These are phyloP conservation scores for Cyanoramphus novaezelandiae DNA, from an alignment of 2,113 vertebrate species.

Conservation along the genomic window DNA sequence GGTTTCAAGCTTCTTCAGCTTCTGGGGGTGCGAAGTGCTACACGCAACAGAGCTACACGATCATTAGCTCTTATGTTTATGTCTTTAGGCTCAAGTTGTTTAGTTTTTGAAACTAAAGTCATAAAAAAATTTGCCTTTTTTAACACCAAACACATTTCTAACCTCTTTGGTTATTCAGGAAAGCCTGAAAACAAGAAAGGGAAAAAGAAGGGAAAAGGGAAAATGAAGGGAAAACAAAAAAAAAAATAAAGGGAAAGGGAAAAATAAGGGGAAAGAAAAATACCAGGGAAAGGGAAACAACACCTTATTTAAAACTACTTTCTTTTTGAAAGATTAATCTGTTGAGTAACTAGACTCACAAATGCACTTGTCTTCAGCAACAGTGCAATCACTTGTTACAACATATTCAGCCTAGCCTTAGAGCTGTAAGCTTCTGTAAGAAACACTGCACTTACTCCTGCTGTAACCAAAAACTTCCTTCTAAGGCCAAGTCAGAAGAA, in stretches of 20 bases:
- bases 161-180: too few species aligned
- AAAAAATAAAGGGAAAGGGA: neutral
- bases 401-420: neutral
- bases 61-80: rapidly evolving
- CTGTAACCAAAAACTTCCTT: neutral
- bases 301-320: neutral
- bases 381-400: neutral
- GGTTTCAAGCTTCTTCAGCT: neutral
- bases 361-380: neutral
- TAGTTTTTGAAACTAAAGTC: neutral
- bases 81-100: neutral
- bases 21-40: neutral
- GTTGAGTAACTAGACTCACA: neutral
- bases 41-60: neutral
- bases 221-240: neutral
- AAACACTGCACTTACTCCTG: neutral
- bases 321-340: neutral
- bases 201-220: neutral
- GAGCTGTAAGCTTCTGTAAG: neutral
- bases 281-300: rapidly evolving
- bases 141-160: neutral
- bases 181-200: neutral
- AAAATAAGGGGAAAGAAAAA: neutral
- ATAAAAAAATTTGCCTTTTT: neutral
- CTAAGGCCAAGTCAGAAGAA: neutral